Base-by-base conservation (phyloP, 1,140 invertebrate genomes). In the Platyura marginata region DNA sequence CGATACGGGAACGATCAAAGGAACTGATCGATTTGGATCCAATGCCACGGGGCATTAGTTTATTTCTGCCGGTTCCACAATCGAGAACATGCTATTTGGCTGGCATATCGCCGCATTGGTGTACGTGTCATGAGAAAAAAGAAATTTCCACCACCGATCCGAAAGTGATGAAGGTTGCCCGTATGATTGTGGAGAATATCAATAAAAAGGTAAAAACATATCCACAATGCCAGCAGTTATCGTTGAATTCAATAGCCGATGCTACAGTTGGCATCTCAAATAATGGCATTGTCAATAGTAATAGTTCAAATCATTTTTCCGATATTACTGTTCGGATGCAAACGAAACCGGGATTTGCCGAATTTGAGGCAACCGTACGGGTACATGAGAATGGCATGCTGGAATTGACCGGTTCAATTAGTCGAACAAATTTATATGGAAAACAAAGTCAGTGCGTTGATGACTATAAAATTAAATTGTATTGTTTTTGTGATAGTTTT, bases 371-470 rank as follows among this genome's bases (percentile, higher is more conserved):
- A 1, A 82, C 81, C 0, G 61, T 84, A 1, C 64, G 70, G 2
- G 58, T 67, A 43, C 55, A 51, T 4, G 54, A 64, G 5, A 53
- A 59, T 18, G 48, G 51, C n/a, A 8, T 11, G 3, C 71, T 53
- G 49, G 59, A 64, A 4, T 51, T 77, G 0, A 68, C 71, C 0
- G 80, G 80, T 2, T 71, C 74, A 2, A 68, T 87, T 19, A 86
- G 82, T 51, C 67, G 84, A 20, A 66, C 86, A n/a, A 88, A 88
- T 57, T 53, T 78, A n/a, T 88, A 87, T 49, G 79, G 78, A 4
- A 71, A 72, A 43, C 81, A 87, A 57, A 85, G 82, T 59, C 65
- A 65, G 47, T 90, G 85, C 53, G 69, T 88, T 20, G 67, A 75
- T 41, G 72, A 85, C 50, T 79, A 75, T 49, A 67, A 72, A 48